These are phyloP conservation scores for Aspidoscelis tigris DNA, from an alignment of 2,113 vertebrate genomes.

Conservation along the genomic window DNA sequence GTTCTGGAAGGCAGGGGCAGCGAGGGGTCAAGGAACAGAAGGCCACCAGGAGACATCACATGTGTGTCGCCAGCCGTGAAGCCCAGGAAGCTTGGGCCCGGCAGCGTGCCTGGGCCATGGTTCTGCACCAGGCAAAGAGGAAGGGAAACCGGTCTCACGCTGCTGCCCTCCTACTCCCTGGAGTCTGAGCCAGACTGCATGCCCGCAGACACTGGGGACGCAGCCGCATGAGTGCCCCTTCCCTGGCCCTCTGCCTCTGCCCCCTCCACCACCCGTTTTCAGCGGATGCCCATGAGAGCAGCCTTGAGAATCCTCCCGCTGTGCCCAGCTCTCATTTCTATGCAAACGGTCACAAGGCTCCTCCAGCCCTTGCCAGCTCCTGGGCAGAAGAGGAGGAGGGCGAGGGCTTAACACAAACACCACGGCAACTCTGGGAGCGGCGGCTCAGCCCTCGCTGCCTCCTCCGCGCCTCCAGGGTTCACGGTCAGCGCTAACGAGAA, in stretches of 20 bases:
- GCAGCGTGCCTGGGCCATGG: not conserved
- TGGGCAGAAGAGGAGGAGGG: not conserved
- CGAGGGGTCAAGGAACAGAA: rapidly evolving
- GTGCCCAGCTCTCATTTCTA: no score
- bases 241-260: not conserved
- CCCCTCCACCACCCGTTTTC: not conserved
- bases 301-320: not conserved
- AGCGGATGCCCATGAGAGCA: not conserved
- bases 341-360: not conserved
- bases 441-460: no score
- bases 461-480: no score
- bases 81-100: no score
- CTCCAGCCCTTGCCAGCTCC: not conserved
- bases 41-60: rapidly evolving
- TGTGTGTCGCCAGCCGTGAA: not conserved
- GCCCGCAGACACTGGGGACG: not conserved
- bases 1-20: slow-evolving; percentile 60
- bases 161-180: not conserved
- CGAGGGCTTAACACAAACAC: no score
- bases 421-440: no score
- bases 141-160: not conserved
- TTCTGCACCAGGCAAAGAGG: not conserved
- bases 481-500: no score
- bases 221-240: not conserved
- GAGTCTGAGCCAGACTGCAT: not conserved